Evolutionary conservation across 2,797 vertebrate genomes (phyloP).

Genomic region (Phataginus tricuspis): DNA sequence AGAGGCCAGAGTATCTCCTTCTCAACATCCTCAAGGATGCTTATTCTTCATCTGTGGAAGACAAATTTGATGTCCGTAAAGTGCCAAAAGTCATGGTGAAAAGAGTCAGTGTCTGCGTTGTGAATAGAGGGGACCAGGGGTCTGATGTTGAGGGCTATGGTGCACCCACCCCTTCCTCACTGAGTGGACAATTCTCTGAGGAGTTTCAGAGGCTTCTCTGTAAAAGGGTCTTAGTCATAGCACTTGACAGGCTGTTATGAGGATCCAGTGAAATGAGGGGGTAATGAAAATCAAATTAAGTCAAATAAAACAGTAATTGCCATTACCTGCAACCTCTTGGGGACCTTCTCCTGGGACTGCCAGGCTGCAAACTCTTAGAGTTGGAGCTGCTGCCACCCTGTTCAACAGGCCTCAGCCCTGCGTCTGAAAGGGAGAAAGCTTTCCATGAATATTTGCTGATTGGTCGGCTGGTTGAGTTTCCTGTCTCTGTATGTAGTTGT

Average conservation of each 20-base stretch:
- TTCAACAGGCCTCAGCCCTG: background rate
- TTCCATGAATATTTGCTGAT: background rate
- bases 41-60: background rate
- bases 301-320: background rate
- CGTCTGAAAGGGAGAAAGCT: background rate
- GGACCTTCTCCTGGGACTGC: background rate
- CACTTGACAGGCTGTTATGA: too few relatives aligned
- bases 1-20: background rate
- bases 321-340: background rate
- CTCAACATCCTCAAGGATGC: background rate
- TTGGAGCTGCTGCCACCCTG: background rate
- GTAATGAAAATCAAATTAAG: background rate
- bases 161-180: background rate
- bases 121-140: background rate
- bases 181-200: background rate
- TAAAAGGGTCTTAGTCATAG: background rate
- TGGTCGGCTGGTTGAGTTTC: background rate
- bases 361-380: background rate
- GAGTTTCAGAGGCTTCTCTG: background rate
- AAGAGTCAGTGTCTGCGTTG: accelerated
- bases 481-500: background rate
- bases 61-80: background rate
- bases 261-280: background rate
- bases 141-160: background rate
- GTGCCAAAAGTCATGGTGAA: background rate